Evolutionary conservation across 1,140 invertebrate genomes (phyloP).

Genomic region (Drosophila leontia): DNA sequence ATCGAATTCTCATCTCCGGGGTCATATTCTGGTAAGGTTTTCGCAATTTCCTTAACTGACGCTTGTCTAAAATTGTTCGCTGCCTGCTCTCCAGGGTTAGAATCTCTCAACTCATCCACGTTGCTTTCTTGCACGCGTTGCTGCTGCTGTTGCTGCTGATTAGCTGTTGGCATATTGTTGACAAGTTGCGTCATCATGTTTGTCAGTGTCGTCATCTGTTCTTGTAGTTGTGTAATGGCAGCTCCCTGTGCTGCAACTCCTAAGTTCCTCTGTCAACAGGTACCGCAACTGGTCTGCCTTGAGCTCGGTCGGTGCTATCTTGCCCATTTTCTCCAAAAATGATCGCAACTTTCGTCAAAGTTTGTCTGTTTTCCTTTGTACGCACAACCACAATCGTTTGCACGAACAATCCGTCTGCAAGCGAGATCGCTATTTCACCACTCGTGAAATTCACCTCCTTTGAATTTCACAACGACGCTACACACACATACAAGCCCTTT

Average conservation of each 20-base stretch:
- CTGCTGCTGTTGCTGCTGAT: neutral
- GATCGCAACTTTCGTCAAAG: too few species aligned
- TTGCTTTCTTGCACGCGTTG: neutral
- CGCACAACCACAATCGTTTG: too few species aligned
- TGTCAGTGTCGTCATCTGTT: neutral
- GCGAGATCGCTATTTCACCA: too few species aligned
- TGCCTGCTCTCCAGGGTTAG: neutral
- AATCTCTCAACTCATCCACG: neutral
- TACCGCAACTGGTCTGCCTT: too few species aligned
- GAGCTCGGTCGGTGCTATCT: too few species aligned
- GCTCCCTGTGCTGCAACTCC: neutral
- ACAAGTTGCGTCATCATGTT: neutral
- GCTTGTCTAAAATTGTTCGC: neutral
- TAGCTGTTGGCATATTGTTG: neutral
- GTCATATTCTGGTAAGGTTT: neutral
- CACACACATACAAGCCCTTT: too few species aligned
- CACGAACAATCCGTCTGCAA: too few species aligned
- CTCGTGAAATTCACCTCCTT: too few species aligned
- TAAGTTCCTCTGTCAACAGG: too few species aligned
- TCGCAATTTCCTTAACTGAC: neutral
- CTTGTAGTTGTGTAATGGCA: neutral
- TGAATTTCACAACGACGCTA: too few species aligned
- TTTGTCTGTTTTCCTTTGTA: too few species aligned
- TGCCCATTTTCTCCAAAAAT: too few species aligned
- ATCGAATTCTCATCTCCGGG: neutral